Conservation (phyloP, 2,888 invertebrate species). For the Ferrisia virgata region DNA sequence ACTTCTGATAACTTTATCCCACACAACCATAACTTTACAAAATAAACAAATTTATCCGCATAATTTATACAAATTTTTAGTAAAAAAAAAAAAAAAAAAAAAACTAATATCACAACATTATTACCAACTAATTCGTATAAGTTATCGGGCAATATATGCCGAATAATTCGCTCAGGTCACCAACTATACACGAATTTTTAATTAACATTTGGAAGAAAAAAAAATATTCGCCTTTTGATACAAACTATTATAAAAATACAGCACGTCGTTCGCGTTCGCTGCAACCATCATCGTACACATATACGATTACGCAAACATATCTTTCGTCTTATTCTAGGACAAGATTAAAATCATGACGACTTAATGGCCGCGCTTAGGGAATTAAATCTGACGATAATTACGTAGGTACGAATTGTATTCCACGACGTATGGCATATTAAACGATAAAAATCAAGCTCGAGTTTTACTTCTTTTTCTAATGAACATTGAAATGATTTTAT, state of each 20-base stretch:
- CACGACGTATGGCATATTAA: background rate
- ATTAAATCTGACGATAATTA: constrained; percentile 9
- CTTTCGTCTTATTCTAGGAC: background rate
- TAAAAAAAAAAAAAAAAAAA: too few relatives aligned
- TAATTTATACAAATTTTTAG: too few relatives aligned
- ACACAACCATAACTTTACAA: too few relatives aligned
- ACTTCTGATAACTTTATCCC: too few relatives aligned
- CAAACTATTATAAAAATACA: too few relatives aligned
- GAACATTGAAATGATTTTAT: background rate
- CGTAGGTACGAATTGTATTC: constrained; percentile 7
- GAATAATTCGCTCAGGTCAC: too few relatives aligned
- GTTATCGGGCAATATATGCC: too few relatives aligned
- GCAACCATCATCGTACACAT: too few relatives aligned
- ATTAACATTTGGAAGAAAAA: background rate
- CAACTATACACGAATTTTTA: background rate
- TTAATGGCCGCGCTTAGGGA: background rate
- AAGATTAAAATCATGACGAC: background rate
- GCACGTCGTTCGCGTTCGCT: too few relatives aligned
- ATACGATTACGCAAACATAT: background rate
- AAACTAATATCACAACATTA: too few relatives aligned
- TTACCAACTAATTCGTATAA: too few relatives aligned
- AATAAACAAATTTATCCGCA: too few relatives aligned
- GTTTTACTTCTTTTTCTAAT: background rate
- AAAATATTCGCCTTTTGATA: background rate
- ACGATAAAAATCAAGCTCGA: constrained; percentile 8